These are phyloP conservation scores for Scolopax mira DNA, from an alignment of 2,113 vertebrate genomes.

Conservation along the genomic window DNA sequence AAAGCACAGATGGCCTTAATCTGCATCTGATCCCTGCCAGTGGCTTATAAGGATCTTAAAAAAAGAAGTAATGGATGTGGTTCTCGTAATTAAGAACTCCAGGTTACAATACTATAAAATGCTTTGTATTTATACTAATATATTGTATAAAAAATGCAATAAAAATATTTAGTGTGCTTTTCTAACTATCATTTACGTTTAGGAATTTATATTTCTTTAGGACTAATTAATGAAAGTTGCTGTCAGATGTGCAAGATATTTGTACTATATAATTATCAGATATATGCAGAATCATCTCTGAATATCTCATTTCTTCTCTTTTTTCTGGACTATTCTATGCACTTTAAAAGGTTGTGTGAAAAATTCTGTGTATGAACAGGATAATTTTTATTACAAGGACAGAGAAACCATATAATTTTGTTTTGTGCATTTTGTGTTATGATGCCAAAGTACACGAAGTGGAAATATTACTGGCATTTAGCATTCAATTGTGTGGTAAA, in stretches of 20 bases:
- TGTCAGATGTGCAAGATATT: background rate
- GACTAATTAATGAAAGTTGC: background rate
- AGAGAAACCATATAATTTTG: constrained; percentile 38
- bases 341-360: background rate
- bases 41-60: background rate
- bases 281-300: background rate
- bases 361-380: background rate
- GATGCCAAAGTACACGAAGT: constrained; percentile 14
- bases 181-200: background rate
- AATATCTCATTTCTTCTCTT: background rate
- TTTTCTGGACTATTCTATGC: background rate
- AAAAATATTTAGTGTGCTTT: background rate
- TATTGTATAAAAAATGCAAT: background rate
- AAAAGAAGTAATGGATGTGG: background rate
- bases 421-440: background rate
- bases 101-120: background rate
- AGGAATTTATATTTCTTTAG: background rate
- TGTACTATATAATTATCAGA: background rate
- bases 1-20: constrained; percentile 14
- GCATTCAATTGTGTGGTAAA: background rate
- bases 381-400: background rate
- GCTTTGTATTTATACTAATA: background rate
- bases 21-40: background rate
- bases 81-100: background rate
- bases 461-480: constrained; percentile 1